A percentile compares a stretch with the other conserved stretches of the same genome.
Evolutionary conservation across 2,888 invertebrate genomes (phyloP).

Genomic region (Nipponacmea schrenckii): DNA sequence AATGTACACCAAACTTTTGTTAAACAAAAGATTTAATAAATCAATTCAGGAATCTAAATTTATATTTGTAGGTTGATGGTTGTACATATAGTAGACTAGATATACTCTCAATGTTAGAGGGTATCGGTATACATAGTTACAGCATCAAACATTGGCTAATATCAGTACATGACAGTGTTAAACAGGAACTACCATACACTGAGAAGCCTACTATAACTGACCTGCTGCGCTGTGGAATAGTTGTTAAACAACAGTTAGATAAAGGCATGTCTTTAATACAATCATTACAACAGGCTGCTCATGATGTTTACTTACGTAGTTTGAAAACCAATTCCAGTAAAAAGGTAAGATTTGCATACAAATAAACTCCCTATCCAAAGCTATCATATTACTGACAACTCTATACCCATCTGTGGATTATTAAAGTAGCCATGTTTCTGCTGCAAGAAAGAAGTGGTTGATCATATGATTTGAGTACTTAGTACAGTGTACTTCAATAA

Average conservation of each 20-base stretch:
- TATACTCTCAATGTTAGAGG: conserved; percentile 44
- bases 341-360: conserved; percentile 31
- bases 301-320: conserved; percentile 41
- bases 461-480: too few relatives aligned
- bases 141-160: conserved; percentile 50
- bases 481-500: too few relatives aligned
- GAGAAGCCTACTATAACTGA: conserved; percentile 70
- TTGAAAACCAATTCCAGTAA: conserved; percentile 30
- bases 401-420: too few relatives aligned
- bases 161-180: conserved; percentile 41
- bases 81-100: conserved; percentile 48
- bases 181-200: conserved; percentile 35
- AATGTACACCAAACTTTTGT: too few relatives aligned
- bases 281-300: conserved; percentile 30
- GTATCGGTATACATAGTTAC: conserved; percentile 44
- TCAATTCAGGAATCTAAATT: too few relatives aligned
- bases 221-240: conserved; percentile 23
- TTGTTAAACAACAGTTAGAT: conserved; percentile 33
- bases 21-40: too few relatives aligned
- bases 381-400: too few relatives aligned
- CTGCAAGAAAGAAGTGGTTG: too few relatives aligned
- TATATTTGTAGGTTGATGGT: conserved; percentile 54
- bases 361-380: background rate
- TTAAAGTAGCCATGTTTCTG: too few relatives aligned
- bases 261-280: conserved; percentile 27